Conservation (phyloP, 2,113 vertebrate species). For the Antennarius striatus region DNA sequence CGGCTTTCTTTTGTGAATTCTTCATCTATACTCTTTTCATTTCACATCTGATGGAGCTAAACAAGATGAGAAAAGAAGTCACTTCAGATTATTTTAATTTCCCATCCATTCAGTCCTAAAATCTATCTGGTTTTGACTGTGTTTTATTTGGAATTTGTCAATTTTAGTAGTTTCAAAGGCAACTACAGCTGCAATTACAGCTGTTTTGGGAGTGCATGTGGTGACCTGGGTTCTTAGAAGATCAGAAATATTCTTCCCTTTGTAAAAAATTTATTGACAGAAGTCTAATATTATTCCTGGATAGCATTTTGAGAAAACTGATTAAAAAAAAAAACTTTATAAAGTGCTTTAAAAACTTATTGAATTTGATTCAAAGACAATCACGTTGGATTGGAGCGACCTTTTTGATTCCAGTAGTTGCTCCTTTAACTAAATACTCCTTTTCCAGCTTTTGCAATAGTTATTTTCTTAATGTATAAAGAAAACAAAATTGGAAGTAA, state of each 20-base stretch:
- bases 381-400: not conserved
- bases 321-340: not conserved
- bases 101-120: not conserved
- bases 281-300: not conserved
- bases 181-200: not conserved
- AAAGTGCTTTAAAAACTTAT: conserved; percentile 19
- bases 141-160: not conserved
- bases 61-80: conserved; percentile 47
- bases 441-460: not conserved
- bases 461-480: too few species aligned
- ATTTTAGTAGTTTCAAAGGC: not conserved
- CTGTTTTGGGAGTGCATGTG: not conserved
- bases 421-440: conserved; percentile 16
- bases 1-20: not conserved
- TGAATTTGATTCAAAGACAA: conserved; percentile 23
- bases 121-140: not conserved
- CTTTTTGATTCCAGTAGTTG: conserved; percentile 5
- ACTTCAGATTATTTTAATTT: conserved; percentile 16
- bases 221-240: not conserved
- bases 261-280: not conserved
- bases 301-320: not conserved
- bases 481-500: conserved; percentile 2
- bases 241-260: not conserved
- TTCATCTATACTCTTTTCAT: conserved; percentile 37
- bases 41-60: conserved; percentile 47